Base-by-base conservation (phyloP, 2,888 invertebrate species). In the Dendrolimus pini region DNA sequence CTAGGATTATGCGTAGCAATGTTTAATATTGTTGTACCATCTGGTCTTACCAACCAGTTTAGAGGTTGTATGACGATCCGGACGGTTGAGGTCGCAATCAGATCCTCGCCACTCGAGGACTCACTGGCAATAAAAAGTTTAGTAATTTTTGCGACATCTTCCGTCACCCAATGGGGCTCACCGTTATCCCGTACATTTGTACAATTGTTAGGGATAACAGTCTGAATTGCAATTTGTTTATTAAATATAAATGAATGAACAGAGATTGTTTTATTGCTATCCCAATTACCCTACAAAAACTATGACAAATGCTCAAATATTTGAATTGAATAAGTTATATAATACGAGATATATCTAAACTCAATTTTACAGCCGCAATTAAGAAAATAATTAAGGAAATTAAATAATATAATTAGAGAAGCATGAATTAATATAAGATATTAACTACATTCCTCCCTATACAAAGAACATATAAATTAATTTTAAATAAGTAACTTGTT, bases 161-260 rank as follows among this genome's bases (percentile, higher is more conserved):
- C 75, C 75, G 79, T 73, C 79, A 73, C 70, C 74, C 66, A 73
- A 76, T 71, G 80, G 83, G 84, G 82, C 81, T 74, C 74, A 70
- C 69, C 75, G 73, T 78, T 75, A 83, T 85, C 84, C 81, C 78
- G 73, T 76, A 82, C 69, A 87, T 86, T 87, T 89, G 87, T 89
- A 89, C 88, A 89, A 89, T 89, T 88, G 87, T 89, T 89, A 89
- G 83, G 85, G 85, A 84, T 89, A 89, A 89, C 80, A 78, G 86
- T 90, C 90, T 91, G 91, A 89, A 91, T 90, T 91, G 91, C 90
- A 90, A 83, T 89, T 91, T 91, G 86, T 90, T 91, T 90, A 91
- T 89, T 89, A 89, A 91, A 91, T 91, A 91, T 91, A 90, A 91
- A 91, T 85, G 85, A 91, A 89, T 88, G 83, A 89, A 88, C 83